Conservation (phyloP, 2,113 vertebrate species). For the Pavo muticus region DNA sequence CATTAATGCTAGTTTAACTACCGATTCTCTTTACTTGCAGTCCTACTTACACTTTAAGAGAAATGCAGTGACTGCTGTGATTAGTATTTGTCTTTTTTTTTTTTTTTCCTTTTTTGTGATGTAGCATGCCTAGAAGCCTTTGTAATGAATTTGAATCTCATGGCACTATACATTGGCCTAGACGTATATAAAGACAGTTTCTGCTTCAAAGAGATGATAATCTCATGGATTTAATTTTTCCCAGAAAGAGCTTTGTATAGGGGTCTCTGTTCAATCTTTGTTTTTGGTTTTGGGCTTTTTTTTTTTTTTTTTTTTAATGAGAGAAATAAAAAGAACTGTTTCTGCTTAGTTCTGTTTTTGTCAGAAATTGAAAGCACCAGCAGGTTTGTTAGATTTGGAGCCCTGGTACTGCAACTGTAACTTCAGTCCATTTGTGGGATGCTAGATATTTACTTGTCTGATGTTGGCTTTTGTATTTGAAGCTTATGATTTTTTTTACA, state of each 20-base stretch:
- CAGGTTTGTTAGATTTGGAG: not conserved
- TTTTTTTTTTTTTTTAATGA: not conserved
- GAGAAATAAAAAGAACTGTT: constrained; percentile 14
- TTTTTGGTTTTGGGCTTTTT: not conserved
- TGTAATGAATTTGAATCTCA: not conserved
- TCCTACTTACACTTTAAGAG: not conserved
- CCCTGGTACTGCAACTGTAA: not conserved
- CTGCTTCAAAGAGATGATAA: constrained; percentile 66
- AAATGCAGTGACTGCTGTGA: not conserved
- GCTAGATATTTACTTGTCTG: not conserved
- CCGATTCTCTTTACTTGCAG: not conserved
- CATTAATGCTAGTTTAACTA: not conserved
- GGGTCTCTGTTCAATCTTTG: constrained; percentile 13
- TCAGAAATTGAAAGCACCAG: not conserved
- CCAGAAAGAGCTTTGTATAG: constrained; percentile 52
- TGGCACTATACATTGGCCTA: not conserved
- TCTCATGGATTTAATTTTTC: constrained; percentile 52
- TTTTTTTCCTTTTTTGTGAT: not conserved
- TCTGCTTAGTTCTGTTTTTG: constrained; percentile 44
- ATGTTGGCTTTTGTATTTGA: not conserved
- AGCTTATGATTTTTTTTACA: not conserved
- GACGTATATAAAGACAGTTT: constrained; percentile 22
- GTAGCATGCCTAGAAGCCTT: not conserved
- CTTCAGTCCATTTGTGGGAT: not conserved
- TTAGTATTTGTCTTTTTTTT: not conserved